Evolutionary conservation across 2,888 invertebrate species (phyloP).

Genomic region (Cerceris rybyensis): DNA sequence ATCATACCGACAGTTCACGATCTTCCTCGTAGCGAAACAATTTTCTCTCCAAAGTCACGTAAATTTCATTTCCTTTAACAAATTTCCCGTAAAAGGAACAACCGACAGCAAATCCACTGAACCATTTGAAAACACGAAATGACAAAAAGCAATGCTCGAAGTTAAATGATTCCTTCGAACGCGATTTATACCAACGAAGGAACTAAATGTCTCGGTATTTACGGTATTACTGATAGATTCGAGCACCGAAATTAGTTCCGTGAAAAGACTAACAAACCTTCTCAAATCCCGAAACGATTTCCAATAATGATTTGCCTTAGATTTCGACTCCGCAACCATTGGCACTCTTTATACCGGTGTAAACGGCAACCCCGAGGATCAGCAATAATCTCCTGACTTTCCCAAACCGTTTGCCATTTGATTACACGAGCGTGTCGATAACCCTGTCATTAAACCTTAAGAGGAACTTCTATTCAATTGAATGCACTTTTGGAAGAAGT

Average conservation of each 20-base stretch:
- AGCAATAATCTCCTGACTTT: constrained; percentile 31
- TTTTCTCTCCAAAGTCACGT: too few species aligned
- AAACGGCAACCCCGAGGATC: constrained; percentile 24
- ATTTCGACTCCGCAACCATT: constrained; percentile 16
- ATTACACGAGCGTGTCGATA: neutral
- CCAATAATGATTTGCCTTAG: constrained; percentile 30
- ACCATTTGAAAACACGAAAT: too few species aligned
- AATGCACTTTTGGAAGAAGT: neutral
- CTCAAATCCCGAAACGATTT: constrained; percentile 20
- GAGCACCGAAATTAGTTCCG: neutral
- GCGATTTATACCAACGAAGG: too few species aligned
- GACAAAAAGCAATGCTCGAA: too few species aligned
- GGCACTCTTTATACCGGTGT: constrained; percentile 21
- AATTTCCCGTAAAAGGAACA: too few species aligned
- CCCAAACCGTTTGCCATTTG: neutral
- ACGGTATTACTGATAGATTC: too few species aligned
- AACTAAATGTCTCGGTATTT: too few species aligned
- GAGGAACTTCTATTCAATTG: neutral
- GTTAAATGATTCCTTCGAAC: too few species aligned
- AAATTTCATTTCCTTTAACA: too few species aligned
- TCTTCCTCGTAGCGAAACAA: too few species aligned
- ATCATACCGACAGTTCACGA: too few species aligned
- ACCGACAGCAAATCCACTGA: too few species aligned
- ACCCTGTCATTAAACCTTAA: neutral
- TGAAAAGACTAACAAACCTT: neutral